Conservation (phyloP, 1,140 invertebrate genomes). For the Rhizoglyphus robini region DNA sequence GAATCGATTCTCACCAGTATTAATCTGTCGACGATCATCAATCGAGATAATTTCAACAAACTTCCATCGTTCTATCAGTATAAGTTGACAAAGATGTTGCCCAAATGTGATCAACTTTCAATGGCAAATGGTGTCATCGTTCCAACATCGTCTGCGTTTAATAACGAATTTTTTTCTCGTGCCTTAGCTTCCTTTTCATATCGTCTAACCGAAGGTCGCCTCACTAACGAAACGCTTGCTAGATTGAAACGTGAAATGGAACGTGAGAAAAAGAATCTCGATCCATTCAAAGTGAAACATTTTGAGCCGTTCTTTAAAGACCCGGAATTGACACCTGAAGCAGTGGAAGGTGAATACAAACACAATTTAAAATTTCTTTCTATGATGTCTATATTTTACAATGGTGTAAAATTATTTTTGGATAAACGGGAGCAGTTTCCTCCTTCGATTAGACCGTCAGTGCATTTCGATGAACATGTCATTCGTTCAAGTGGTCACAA, state of each 20-base stretch:
- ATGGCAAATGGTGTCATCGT: background rate
- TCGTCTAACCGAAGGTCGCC: background rate
- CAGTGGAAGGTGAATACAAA: background rate
- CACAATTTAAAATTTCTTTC: background rate
- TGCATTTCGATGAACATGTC: background rate
- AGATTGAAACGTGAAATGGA: constrained; percentile 7
- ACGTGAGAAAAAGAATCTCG: background rate
- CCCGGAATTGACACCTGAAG: background rate
- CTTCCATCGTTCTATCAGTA: constrained; percentile 6
- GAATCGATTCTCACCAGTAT: background rate
- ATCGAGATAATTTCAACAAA: constrained; percentile 4
- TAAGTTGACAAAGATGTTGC: constrained; percentile 4
- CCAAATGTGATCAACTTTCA: constrained; percentile 12
- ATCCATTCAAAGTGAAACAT: constrained; percentile 16
- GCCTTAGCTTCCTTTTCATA: background rate
- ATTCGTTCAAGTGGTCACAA: background rate
- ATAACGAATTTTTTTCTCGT: constrained; percentile 12
- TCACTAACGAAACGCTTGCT: constrained; percentile 10
- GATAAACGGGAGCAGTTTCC: background rate
- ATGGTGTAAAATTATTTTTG: background rate
- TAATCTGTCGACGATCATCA: background rate
- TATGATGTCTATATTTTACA: background rate
- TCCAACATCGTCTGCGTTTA: background rate
- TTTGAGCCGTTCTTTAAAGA: constrained; percentile 3
- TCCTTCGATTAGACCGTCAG: background rate